Evolutionary conservation across 2,888 invertebrate species (phyloP).

Genomic region (Neoaliturus tenellus): DNA sequence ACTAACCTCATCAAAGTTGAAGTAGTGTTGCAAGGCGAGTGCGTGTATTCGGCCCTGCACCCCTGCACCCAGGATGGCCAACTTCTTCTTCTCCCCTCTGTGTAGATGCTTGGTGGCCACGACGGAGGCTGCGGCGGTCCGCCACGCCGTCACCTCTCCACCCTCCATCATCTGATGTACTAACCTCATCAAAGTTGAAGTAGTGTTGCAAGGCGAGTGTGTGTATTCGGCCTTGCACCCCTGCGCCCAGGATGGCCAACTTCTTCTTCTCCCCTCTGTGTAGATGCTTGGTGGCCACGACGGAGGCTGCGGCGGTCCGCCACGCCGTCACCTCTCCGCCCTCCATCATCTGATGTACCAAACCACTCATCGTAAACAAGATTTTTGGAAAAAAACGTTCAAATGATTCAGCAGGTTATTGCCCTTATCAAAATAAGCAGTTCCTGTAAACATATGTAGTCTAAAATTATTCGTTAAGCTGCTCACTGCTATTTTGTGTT

Average conservation of each 20-base stretch:
- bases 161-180: slow-evolving; percentile 73
- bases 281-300: slow-evolving; percentile 75
- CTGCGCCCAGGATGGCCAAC: slow-evolving; percentile 75
- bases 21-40: slow-evolving; percentile 73
- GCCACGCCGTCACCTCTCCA: slow-evolving; percentile 76
- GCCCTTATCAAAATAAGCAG: too few species aligned
- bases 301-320: slow-evolving; percentile 77
- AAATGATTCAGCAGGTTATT: too few species aligned
- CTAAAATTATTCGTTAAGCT: too few species aligned
- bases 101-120: slow-evolving; percentile 76
- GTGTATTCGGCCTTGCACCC: slow-evolving; percentile 74
- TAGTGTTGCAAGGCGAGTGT: slow-evolving; percentile 73
- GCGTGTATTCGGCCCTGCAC: slow-evolving; percentile 75
- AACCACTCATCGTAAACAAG: too few species aligned
- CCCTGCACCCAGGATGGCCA: slow-evolving; percentile 76
- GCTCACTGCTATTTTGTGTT: too few species aligned
- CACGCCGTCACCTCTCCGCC: slow-evolving; percentile 76
- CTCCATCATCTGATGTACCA: slow-evolving; percentile 73
- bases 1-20: slow-evolving; percentile 72
- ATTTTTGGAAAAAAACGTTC: too few species aligned
- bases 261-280: slow-evolving; percentile 69
- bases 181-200: slow-evolving; percentile 72
- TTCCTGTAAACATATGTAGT: too few species aligned
- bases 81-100: slow-evolving; percentile 66
- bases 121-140: slow-evolving; percentile 77